A percentile compares a stretch with the other conserved stretches of the same genome.
Conservation (phyloP, 2,888 invertebrate species). For the Mystacides longicornis region DNA sequence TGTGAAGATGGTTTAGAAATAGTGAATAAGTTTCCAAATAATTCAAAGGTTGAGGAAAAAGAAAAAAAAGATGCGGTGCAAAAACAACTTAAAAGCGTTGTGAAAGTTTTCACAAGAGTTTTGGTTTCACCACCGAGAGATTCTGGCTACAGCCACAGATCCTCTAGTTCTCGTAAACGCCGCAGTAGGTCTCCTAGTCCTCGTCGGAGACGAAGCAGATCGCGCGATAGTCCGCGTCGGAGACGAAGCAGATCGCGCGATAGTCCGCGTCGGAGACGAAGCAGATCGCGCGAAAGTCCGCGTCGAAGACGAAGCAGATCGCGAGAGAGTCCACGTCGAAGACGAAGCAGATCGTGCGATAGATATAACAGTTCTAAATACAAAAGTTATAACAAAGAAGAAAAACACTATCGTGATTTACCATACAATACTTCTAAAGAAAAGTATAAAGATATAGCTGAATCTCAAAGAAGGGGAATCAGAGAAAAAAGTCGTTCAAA, state of each 20-base stretch:
- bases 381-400: neutral
- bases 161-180: neutral
- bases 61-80: too few relatives aligned
- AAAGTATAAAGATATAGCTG: neutral
- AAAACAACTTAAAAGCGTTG: too few relatives aligned
- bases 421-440: neutral
- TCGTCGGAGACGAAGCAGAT: neutral
- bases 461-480: neutral
- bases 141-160: neutral
- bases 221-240: neutral
- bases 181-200: constrained; percentile 1
- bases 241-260: neutral
- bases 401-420: neutral
- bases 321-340: neutral
- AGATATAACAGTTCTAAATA: neutral
- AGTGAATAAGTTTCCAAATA: too few relatives aligned
- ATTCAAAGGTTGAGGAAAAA: too few relatives aligned
- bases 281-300: neutral
- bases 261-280: neutral
- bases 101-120: constrained; percentile 9
- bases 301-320: neutral
- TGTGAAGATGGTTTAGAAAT: too few relatives aligned
- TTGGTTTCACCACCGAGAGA: constrained; percentile 10
- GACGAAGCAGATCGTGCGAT: neutral
- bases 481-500: neutral